Conservation (phyloP, 2,113 vertebrate species). For the Ciconia stormi region DNA sequence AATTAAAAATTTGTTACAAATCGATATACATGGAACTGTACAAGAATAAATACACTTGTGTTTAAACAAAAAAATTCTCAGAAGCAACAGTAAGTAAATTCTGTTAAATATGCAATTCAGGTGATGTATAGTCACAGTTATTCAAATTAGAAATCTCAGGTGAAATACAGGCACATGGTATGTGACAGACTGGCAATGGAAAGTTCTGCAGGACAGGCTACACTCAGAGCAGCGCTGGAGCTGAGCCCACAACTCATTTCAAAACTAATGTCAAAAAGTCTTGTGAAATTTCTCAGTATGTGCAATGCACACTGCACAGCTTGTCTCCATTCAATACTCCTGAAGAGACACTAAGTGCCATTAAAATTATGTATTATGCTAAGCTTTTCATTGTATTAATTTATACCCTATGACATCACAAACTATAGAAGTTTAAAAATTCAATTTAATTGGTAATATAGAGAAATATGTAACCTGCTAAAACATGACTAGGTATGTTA, state of each 20-base stretch:
- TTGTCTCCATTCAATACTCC: neutral
- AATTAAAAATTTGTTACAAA: neutral
- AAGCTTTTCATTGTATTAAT: slow-evolving; percentile 1
- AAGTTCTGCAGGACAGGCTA: neutral
- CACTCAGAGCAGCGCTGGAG: neutral
- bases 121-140: neutral
- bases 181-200: neutral
- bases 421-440: neutral
- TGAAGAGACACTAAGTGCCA: neutral
- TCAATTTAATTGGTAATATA: neutral
- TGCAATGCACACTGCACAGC: neutral
- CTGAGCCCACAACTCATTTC: neutral
- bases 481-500: neutral
- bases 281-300: neutral
- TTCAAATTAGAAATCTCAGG: neutral
- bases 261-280: slow-evolving; percentile 1
- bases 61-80: neutral
- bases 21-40: neutral
- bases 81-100: neutral
- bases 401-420: slow-evolving; percentile 10
- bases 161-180: neutral
- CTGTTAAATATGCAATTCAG: neutral
- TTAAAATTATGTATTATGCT: neutral
- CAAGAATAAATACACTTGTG: neutral
- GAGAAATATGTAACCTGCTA: neutral